phyloP scores from a whole-genome alignment of 1,140 invertebrate genomes.

The Apocrypta bakeri region DNA sequence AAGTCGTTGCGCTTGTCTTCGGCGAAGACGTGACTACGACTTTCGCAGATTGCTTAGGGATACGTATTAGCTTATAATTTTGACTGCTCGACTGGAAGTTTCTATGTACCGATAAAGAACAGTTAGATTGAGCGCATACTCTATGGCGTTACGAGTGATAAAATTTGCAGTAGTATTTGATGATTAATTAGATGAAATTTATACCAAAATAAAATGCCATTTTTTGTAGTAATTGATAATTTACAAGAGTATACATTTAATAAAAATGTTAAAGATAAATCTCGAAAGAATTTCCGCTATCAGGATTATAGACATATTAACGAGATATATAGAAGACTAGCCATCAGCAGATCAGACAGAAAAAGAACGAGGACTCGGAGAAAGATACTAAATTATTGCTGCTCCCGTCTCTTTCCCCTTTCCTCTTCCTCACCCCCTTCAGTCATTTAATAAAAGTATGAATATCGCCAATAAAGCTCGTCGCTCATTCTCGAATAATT shows the following conservation, averaged over 20 bases:
- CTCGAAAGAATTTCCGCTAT: neutral
- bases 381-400: conserved; percentile 43
- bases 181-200: too few relatives aligned
- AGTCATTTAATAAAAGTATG: conserved; percentile 74
- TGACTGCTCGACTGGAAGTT: too few relatives aligned
- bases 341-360: conserved; percentile 55
- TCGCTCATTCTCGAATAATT: conserved; percentile 72
- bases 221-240: too few relatives aligned
- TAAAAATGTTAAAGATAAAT: conserved; percentile 32
- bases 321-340: conserved; percentile 26
- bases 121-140: too few relatives aligned
- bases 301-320: conserved; percentile 31
- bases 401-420: too few relatives aligned
- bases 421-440: conserved; percentile 47
- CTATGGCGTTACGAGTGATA: too few relatives aligned
- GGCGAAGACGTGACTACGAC: neutral
- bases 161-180: too few relatives aligned
- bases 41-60: neutral
- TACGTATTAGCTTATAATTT: too few relatives aligned
- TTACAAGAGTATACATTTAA: neutral
- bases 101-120: too few relatives aligned
- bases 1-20: neutral
- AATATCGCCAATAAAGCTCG: conserved; percentile 73
- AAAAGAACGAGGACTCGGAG: conserved; percentile 47
- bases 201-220: too few relatives aligned